phyloP scores from a whole-genome alignment of 1,140 invertebrate species.

The Sinella curviseta region DNA sequence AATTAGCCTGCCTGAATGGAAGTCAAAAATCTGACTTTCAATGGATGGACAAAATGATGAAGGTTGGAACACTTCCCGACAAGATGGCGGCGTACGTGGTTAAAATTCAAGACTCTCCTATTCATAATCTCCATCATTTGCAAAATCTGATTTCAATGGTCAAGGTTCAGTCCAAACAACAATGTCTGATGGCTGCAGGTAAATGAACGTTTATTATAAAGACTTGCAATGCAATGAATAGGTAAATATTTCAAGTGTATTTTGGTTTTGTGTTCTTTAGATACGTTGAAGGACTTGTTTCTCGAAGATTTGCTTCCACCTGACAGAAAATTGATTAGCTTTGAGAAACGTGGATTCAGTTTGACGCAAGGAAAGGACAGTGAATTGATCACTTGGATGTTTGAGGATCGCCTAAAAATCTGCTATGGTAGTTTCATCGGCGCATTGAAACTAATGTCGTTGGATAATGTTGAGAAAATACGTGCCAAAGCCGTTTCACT shows the following conservation, averaged over 20 bases:
- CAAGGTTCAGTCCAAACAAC: slow-evolving; percentile 77
- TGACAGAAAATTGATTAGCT: slow-evolving; percentile 69
- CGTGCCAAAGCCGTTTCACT: slow-evolving; percentile 77
- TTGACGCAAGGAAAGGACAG: slow-evolving; percentile 56
- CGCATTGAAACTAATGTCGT: slow-evolving; percentile 64
- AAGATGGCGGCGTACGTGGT: slow-evolving; percentile 82
- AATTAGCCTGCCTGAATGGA: slow-evolving; percentile 16
- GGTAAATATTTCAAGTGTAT: slow-evolving; percentile 30
- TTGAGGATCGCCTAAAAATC: slow-evolving; percentile 79
- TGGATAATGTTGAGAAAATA: slow-evolving; percentile 73
- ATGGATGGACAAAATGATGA: slow-evolving; percentile 80
- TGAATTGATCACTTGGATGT: slow-evolving; percentile 65
- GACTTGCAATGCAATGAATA: not conserved
- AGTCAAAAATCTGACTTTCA: slow-evolving; percentile 37
- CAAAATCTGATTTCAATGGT: slow-evolving; percentile 74
- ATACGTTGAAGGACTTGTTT: slow-evolving; percentile 76
- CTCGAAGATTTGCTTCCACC: slow-evolving; percentile 72
- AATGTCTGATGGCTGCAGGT: slow-evolving; percentile 58
- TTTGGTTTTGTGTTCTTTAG: slow-evolving; percentile 55
- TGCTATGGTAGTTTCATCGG: slow-evolving; percentile 72
- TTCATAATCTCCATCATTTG: slow-evolving; percentile 73
- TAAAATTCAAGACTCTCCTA: slow-evolving; percentile 78
- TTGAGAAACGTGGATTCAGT: slow-evolving; percentile 65
- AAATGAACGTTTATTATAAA: slow-evolving; percentile 3
- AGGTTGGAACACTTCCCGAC: slow-evolving; percentile 78